Evolutionary conservation across 2,113 vertebrate genomes (phyloP).

Genomic region (Syngnathoides biaculeatus): DNA sequence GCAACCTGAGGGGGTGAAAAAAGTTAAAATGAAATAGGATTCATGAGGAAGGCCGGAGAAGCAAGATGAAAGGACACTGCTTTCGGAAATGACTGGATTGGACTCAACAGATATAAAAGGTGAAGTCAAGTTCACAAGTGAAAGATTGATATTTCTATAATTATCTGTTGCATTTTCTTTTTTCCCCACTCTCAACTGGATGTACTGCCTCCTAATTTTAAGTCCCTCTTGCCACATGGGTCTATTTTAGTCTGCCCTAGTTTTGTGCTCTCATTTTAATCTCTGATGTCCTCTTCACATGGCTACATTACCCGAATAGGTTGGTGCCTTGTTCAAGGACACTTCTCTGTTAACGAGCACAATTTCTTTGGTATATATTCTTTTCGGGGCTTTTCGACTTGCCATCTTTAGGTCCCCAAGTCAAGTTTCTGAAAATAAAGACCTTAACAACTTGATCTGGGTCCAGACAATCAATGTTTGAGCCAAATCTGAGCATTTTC

Average conservation of each 20-base stretch:
- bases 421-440: background rate
- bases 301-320: background rate
- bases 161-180: constrained; percentile 35
- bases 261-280: constrained; percentile 9
- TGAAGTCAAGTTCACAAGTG: constrained; percentile 53
- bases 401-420: background rate
- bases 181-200: constrained; percentile 5
- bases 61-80: constrained; percentile 55
- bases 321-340: constrained; percentile 1
- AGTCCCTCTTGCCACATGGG: background rate
- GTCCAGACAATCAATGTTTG: too few relatives aligned
- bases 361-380: background rate
- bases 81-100: constrained; percentile 41
- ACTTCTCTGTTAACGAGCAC: background rate
- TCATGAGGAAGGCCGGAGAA: constrained; percentile 28
- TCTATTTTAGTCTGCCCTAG: constrained; percentile 14
- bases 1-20: constrained; percentile 20
- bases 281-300: background rate
- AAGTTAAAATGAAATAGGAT: constrained; percentile 45
- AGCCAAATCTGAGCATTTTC: too few relatives aligned
- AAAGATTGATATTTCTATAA: constrained; percentile 35
- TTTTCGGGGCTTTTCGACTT: background rate
- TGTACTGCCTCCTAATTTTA: constrained; percentile 12
- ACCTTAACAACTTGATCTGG: too few relatives aligned
- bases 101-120: constrained; percentile 34